Percentiles rank a stretch among this genome's conserved stretches.
Evolutionary conservation across 2,888 invertebrate genomes (phyloP).

Genomic region (Netelia melanura): DNA sequence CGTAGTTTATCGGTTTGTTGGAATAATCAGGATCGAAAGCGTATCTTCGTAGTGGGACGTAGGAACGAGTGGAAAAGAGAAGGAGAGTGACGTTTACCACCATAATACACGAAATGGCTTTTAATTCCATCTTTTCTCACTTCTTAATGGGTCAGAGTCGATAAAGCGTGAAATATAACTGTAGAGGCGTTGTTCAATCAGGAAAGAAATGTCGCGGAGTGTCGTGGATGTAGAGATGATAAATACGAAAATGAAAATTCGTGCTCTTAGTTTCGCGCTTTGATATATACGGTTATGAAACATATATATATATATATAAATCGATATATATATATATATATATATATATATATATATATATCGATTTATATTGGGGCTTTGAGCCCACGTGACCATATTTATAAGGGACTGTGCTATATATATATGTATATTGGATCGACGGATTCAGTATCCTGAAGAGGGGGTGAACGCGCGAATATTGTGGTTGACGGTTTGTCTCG

Average conservation of each 20-base stretch:
- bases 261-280: constrained; percentile 63
- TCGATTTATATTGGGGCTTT: constrained; percentile 41
- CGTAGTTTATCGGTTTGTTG: constrained; percentile 80
- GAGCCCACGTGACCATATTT: constrained; percentile 54
- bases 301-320: too few relatives aligned
- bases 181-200: constrained; percentile 40
- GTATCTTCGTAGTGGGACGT: constrained; percentile 40
- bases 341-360: too few relatives aligned
- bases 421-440: constrained; percentile 51
- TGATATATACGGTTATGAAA: constrained; percentile 61
- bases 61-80: constrained; percentile 6
- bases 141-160: constrained; percentile 64
- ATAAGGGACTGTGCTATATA: constrained; percentile 18
- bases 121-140: constrained; percentile 67
- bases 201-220: constrained; percentile 20
- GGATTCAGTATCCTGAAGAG: constrained; percentile 59
- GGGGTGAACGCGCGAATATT: constrained; percentile 70
- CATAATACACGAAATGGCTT: constrained; percentile 67
- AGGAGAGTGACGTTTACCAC: constrained; percentile 38
- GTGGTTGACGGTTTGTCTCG: constrained; percentile 78
- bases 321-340: too few relatives aligned
- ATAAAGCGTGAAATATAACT: constrained; percentile 60
- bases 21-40: constrained; percentile 79
- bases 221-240: constrained; percentile 45
- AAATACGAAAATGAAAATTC: constrained; percentile 62